Conservation (phyloP, 2,888 invertebrate species). For the Aproaerema taeniolella region DNA sequence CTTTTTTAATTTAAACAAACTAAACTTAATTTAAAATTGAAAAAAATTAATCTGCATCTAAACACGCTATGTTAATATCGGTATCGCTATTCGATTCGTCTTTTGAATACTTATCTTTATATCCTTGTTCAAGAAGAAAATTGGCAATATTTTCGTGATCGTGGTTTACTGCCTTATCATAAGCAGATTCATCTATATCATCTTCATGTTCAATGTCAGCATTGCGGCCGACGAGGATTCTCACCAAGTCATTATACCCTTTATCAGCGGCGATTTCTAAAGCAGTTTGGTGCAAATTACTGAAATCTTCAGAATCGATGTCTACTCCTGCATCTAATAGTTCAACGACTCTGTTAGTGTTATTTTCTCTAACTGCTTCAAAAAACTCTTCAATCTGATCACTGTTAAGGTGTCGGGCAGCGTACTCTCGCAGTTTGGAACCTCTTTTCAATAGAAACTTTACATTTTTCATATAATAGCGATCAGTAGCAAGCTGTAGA, state of each 20-base stretch:
- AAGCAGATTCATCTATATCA: background rate
- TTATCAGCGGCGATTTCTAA: background rate
- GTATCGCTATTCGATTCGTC: background rate
- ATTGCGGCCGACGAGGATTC: background rate
- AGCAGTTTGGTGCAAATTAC: background rate
- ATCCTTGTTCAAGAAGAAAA: conserved; percentile 4
- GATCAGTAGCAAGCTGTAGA: conserved; percentile 12
- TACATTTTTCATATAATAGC: conserved; percentile 6
- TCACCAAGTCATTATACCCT: background rate
- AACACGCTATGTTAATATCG: too few relatives aligned
- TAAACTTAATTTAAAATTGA: too few relatives aligned
- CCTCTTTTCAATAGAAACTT: conserved; percentile 13
- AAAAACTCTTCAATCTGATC: conserved; percentile 8
- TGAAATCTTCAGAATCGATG: background rate
- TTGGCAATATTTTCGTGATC: conserved; percentile 11
- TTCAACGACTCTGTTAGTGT: background rate
- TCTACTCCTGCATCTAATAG: background rate
- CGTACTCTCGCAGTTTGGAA: conserved; percentile 14
- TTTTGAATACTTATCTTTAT: background rate
- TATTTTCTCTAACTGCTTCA: background rate
- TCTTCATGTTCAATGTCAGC: background rate
- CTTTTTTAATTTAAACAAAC: too few relatives aligned
- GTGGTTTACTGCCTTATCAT: conserved; percentile 10
- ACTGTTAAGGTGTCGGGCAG: conserved; percentile 8
- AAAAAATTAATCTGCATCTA: too few relatives aligned